A percentile compares a stretch with the other conserved stretches of the same genome.
phyloP scores from a whole-genome alignment of 1,140 invertebrate species.

The Atta cephalotes region DNA sequence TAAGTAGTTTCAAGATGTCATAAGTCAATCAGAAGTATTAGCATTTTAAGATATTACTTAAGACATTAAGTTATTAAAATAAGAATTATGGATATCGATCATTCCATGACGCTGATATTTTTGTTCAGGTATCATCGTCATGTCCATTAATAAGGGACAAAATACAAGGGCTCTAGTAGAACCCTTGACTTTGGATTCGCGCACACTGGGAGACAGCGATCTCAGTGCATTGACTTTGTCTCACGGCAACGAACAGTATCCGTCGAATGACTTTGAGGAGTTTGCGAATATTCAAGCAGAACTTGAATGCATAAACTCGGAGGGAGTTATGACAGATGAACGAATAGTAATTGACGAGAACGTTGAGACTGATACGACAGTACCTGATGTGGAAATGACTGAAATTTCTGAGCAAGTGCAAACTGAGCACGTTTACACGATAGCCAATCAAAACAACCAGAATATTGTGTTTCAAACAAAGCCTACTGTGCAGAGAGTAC shows the following conservation, averaged over 20 bases:
- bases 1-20: no score
- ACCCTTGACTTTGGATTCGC: slow-evolving; percentile 77
- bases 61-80: no score
- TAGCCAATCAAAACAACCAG: slow-evolving; percentile 81
- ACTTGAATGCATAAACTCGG: slow-evolving; percentile 84
- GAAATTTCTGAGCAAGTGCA: slow-evolving; percentile 79
- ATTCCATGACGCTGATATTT: slow-evolving; percentile 14
- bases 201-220: slow-evolving; percentile 80
- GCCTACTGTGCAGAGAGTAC: slow-evolving; percentile 82
- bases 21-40: no score
- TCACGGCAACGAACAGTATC: slow-evolving; percentile 79
- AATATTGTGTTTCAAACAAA: slow-evolving; percentile 85
- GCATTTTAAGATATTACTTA: no score
- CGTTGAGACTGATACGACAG: slow-evolving; percentile 78
- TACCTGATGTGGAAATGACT: slow-evolving; percentile 83
- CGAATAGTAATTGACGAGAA: slow-evolving; percentile 72
- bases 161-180: slow-evolving; percentile 81
- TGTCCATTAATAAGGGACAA: slow-evolving; percentile 82
- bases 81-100: not conserved
- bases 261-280: slow-evolving; percentile 82
- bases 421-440: slow-evolving; percentile 81
- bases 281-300: slow-evolving; percentile 85
- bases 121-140: slow-evolving; percentile 66
- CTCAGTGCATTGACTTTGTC: slow-evolving; percentile 80
- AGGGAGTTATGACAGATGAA: slow-evolving; percentile 83